Base-by-base conservation (phyloP, 2,888 invertebrate species). In the Alloscopus bannaensis region DNA sequence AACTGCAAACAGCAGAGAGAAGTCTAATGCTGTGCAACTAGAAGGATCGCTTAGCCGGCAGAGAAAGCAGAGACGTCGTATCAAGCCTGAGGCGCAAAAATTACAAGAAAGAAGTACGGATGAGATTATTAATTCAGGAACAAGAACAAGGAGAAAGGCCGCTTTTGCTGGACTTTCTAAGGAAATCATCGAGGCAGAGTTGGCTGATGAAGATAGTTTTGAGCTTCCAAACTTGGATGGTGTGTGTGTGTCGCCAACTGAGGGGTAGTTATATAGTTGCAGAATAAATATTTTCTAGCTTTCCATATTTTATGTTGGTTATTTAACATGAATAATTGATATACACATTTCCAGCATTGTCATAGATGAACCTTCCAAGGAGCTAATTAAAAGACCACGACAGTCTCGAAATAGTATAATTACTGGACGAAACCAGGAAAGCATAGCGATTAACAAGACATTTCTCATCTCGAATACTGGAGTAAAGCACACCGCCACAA, bases 161-260 rank as follows among this genome's bases (percentile, higher is more conserved):
- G 57, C 57, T n/a, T 57, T 57, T 57, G 2, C 57, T 28, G 57
- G 57, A n/a, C 57, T 57, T 57, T 57, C 57, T 2, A 28, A 57
- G n/a, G 28, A 57, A 29, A 28, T 57, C 26, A 57, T 57, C 4
- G 29, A 57, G n/a, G 28, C 57, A n/a, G 57, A 57, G 22, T n/a
- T 57, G n/a, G 57, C 26, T 16, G 31, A 29, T 22, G 28, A 20
- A 3, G 57, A 57, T 16, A 8, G 22, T 22, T 2, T 2, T 16
- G n/a, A 45, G 18, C 13, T 36, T 8, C n/a, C n/a, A n/a, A n/a
- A n/a, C n/a, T n/a, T n/a, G n/a, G n/a, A n/a, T n/a, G n/a, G n/a
- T n/a, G n/a, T n/a, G n/a, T n/a, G n/a, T n/a, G n/a, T n/a, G n/a
- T n/a, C n/a, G n/a, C n/a, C n/a, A n/a, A n/a, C n/a, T n/a, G n/a